Evolutionary conservation across 2,888 invertebrate species (phyloP).

Genomic region (Ditula angustiorana): DNA sequence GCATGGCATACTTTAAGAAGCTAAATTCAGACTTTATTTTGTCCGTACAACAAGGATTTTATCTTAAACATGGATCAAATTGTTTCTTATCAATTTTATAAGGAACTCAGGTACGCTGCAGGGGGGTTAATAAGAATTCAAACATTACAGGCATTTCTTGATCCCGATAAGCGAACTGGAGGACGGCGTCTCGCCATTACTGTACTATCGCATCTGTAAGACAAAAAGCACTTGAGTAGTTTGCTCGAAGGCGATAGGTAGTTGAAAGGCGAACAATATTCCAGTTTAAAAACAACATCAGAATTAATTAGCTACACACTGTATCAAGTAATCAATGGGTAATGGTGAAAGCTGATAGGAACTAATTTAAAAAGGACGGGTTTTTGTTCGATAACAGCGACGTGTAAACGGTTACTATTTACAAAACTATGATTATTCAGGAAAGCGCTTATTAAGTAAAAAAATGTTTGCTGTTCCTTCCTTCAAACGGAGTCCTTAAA

Average conservation of each 20-base stretch:
- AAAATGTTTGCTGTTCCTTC: too few relatives aligned
- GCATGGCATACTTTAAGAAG: conserved; percentile 49
- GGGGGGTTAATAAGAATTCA: conserved; percentile 42
- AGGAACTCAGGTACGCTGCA: conserved; percentile 34
- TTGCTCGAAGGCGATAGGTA: background rate
- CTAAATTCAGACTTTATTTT: conserved; percentile 32
- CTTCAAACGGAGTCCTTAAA: too few relatives aligned
- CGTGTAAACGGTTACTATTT: too few relatives aligned
- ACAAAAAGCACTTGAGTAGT: conserved; percentile 30
- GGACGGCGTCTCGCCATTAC: conserved; percentile 69
- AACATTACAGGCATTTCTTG: conserved; percentile 58
- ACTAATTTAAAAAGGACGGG: too few relatives aligned
- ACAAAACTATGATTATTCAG: too few relatives aligned
- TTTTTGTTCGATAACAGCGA: too few relatives aligned
- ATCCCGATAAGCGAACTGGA: conserved; percentile 68
- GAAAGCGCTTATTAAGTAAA: too few relatives aligned
- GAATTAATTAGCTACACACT: background rate
- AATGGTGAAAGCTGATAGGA: too few relatives aligned
- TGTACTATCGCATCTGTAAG: conserved; percentile 58
- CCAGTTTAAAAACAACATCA: background rate
- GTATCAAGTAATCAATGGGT: background rate
- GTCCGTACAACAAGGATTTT: conserved; percentile 28
- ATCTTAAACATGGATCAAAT: conserved; percentile 40
- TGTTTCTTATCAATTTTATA: conserved; percentile 39
- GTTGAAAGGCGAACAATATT: conserved; percentile 2